These are phyloP conservation scores for Fabriciana adippe DNA, from an alignment of 2,888 invertebrate genomes.

Conservation along the genomic window DNA sequence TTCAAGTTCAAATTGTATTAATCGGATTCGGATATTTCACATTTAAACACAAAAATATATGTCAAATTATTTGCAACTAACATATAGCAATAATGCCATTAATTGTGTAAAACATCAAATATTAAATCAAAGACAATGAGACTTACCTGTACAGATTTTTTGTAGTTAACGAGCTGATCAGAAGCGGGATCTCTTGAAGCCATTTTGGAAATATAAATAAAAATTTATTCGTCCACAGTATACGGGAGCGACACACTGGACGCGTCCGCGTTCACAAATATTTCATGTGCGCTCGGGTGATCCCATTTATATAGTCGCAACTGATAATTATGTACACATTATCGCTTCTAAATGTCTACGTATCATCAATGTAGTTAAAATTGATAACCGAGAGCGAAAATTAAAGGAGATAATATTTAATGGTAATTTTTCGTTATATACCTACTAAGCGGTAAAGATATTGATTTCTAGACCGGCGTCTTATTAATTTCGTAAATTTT, in stretches of 20 bases:
- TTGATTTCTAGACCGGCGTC: no score
- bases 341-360: constrained; percentile 11
- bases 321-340: constrained; percentile 58
- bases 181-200: constrained; percentile 83
- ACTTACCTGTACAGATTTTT: constrained; percentile 83
- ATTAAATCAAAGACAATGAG: background rate
- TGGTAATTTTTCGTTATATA: no score
- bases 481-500: no score
- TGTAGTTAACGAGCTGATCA: constrained; percentile 84
- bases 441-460: no score
- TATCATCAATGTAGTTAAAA: constrained; percentile 1
- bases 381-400: background rate
- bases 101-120: background rate
- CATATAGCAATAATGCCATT: no score
- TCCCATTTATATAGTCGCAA: constrained; percentile 63
- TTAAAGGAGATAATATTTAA: no score
- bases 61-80: no score
- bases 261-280: constrained; percentile 63
- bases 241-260: constrained; percentile 62
- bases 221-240: constrained; percentile 7
- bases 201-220: constrained; percentile 50
- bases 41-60: no score
- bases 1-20: background rate
- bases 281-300: constrained; percentile 42
- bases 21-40: no score